Evolutionary conservation across 2,113 vertebrate species (phyloP).

Genomic region (Pomatorhinus ruficollis): DNA sequence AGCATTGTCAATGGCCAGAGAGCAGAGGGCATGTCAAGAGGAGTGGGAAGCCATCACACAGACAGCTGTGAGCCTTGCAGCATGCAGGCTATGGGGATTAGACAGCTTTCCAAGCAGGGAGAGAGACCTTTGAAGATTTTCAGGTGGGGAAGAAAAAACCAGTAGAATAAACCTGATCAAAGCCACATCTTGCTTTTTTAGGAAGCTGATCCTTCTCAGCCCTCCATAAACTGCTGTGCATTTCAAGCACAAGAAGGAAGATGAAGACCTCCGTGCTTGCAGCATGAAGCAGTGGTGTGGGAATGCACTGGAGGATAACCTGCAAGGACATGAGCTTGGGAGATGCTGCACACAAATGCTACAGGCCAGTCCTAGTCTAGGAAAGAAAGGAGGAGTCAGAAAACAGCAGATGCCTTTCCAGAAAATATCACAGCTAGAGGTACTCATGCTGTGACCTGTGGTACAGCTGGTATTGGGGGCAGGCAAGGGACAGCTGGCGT

Average conservation of each 20-base stretch:
- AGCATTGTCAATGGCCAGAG: neutral
- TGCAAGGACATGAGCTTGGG: neutral
- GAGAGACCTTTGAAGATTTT: neutral
- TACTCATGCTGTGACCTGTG: neutral
- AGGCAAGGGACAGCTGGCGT: neutral
- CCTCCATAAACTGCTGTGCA: neutral
- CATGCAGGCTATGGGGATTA: neutral
- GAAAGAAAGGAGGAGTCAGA: neutral
- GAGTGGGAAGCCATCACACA: neutral
- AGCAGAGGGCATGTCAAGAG: neutral
- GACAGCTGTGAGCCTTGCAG: neutral
- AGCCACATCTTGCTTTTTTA: neutral
- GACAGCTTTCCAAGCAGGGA: neutral
- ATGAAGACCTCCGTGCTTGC: neutral
- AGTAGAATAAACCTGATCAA: neutral
- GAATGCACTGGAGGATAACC: neutral
- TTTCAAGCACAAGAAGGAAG: neutral
- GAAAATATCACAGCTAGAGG: neutral
- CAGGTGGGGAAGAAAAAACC: neutral
- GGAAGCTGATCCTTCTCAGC: neutral
- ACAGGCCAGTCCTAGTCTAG: neutral
- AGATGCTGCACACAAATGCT: neutral
- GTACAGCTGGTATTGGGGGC: neutral
- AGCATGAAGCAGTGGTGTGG: neutral
- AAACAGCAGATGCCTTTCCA: neutral